Evolutionary conservation across 2,888 invertebrate species (phyloP), one percentile per base, ranked within the genome.

Genomic region (Pomacea canaliculata): DNA sequence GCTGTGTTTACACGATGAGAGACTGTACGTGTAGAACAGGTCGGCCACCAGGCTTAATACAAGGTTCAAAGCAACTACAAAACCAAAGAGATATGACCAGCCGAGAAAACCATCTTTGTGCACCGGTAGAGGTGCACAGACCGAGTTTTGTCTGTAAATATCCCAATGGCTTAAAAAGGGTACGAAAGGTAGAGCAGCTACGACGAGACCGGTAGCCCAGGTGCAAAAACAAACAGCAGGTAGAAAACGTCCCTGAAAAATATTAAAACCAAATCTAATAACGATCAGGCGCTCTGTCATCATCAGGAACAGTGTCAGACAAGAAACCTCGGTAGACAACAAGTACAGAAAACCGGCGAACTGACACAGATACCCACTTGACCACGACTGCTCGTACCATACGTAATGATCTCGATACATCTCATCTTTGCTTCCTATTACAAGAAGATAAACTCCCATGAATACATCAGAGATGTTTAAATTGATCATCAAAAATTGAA

Each of bases 281-380:
- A 93, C 93, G 80, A 93, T 91, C 81, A 93, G 92, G 19, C 94
- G 92, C 86, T 94, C 94, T 90, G 93, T 92, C 1, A 94, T 94
- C 74, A 94, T 93, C 79, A 94, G 83, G 0, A 93, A 92, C 16
- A 94, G 90, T 70, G 93, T 92, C 78, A 93, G 86, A 3, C 93
- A 93, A 0, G 94, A 94, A 5, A 93, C 93, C 86, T 94, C 93
- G 77, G 93, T 93, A 76, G 93, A 93, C 46, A 84, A n/a, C 7
- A 83, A 77, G 3, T 83, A 79, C 27, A 85, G 62, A n/a, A 81
- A 76, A 19, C 86, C 86, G 12, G 85, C 82, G 70, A 84, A 5
- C 51, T 78, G 74, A 72, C 86, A 86, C 9, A 72, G 66, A 9
- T 27, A n/a, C 19, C 84, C 82, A 63, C 73, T 74, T 63, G 82